Evolutionary conservation across 2,888 invertebrate species (phyloP).

Genomic region (Drosophila tanythrix): DNA sequence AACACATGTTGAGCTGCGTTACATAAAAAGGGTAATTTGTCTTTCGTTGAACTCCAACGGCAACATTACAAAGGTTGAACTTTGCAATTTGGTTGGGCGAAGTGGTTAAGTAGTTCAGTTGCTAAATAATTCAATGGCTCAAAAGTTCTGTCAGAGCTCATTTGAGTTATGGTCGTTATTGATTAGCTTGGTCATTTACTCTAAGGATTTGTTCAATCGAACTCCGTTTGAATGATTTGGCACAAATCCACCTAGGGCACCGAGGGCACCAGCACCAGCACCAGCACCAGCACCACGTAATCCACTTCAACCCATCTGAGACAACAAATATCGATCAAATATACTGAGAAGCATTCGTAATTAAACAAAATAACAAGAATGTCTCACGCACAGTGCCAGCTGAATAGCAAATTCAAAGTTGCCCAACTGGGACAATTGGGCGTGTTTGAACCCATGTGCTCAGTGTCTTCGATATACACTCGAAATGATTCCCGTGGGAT

Average conservation of each 20-base stretch:
- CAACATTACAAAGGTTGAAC: neutral
- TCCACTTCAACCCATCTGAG: slow-evolving; percentile 2
- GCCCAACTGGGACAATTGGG: neutral
- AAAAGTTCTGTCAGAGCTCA: neutral
- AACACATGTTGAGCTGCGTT: slow-evolving; percentile 60
- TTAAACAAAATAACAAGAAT: slow-evolving; percentile 39
- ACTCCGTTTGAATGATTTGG: neutral
- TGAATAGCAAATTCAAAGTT: slow-evolving; percentile 17
- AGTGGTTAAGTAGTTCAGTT: neutral
- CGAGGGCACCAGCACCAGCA: neutral
- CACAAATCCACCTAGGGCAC: neutral
- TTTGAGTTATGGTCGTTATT: neutral
- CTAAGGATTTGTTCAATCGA: neutral
- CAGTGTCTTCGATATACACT: neutral
- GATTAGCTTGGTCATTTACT: neutral
- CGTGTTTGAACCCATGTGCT: slow-evolving; percentile 1
- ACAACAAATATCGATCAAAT: slow-evolving; percentile 43
- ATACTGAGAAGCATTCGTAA: slow-evolving; percentile 31
- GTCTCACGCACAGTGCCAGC: slow-evolving; percentile 41
- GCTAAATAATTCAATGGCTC: neutral
- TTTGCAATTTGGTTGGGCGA: neutral
- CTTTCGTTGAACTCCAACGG: slow-evolving; percentile 20
- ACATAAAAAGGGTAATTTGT: slow-evolving; percentile 37
- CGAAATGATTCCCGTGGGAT: neutral
- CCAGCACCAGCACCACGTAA: slow-evolving; percentile 3